Conservation (phyloP, 1,140 invertebrate genomes). For the Zaprionus nigranus region DNA sequence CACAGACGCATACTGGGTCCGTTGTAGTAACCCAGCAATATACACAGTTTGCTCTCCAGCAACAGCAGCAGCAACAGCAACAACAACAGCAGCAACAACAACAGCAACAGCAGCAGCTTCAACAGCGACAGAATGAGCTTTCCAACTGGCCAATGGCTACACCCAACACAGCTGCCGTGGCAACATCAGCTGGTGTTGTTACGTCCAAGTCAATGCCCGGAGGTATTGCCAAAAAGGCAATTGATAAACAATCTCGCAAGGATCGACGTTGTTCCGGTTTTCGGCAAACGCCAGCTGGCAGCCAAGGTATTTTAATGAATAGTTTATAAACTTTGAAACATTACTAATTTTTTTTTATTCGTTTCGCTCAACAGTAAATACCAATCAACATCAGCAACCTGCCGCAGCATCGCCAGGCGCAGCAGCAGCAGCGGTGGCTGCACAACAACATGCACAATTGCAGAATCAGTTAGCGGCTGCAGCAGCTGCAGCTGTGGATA, state of each 20-base stretch:
- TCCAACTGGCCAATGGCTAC: constrained; percentile 85
- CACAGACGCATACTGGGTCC: constrained; percentile 84
- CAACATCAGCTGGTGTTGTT: constrained; percentile 35
- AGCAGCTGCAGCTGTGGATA: constrained; percentile 84
- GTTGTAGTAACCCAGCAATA: constrained; percentile 74
- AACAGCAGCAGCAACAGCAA: constrained; percentile 64
- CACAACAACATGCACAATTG: constrained; percentile 74
- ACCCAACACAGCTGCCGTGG: constrained; percentile 39
- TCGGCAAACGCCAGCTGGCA: constrained; percentile 85
- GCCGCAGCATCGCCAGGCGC: constrained; percentile 46
- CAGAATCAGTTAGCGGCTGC: constrained; percentile 84
- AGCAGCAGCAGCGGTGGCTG: constrained; percentile 48
- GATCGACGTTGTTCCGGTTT: constrained; percentile 76
- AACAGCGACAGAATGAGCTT: constrained; percentile 59
- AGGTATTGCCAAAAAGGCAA: constrained; percentile 84
- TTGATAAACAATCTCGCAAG: constrained; percentile 83
- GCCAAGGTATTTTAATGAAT: constrained; percentile 74
- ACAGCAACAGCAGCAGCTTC: constrained; percentile 50
- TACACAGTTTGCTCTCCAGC: constrained; percentile 61
- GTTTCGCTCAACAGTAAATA: constrained; percentile 52
- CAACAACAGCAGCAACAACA: constrained; percentile 58
- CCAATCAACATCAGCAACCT: constrained; percentile 74
- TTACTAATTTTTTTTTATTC: background rate
- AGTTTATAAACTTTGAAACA: background rate
- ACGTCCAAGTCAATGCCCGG: constrained; percentile 76